Evolutionary conservation across 2,888 invertebrate genomes (phyloP).

Genomic region (Urechis unicinctus): DNA sequence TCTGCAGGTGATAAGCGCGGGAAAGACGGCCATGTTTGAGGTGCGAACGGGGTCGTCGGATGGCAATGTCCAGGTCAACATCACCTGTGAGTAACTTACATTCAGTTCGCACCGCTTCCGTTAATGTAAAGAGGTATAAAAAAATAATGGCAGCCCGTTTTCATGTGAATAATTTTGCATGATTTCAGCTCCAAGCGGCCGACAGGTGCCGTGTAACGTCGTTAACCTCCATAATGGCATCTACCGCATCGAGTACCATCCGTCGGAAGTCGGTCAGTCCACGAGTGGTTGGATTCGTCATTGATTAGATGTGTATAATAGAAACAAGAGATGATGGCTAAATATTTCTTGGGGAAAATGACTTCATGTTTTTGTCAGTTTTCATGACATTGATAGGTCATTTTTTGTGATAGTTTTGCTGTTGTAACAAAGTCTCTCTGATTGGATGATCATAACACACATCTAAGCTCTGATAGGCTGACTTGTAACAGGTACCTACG

Average conservation of each 20-base stretch:
- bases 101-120: neutral
- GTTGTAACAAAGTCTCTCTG: too few relatives aligned
- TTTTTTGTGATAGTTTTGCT: too few relatives aligned
- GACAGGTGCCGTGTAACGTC: slow-evolving; percentile 15
- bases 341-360: too few relatives aligned
- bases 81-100: slow-evolving; percentile 11
- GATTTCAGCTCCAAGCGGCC: slow-evolving; percentile 11
- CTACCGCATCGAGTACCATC: slow-evolving; percentile 32
- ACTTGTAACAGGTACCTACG: slow-evolving; percentile 55
- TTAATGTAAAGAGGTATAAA: neutral
- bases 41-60: slow-evolving; percentile 73
- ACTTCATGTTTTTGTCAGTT: too few relatives aligned
- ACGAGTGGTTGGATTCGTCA: neutral
- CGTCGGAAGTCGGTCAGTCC: slow-evolving; percentile 25
- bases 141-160: too few relatives aligned
- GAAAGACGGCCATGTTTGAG: slow-evolving; percentile 73
- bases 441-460: too few relatives aligned
- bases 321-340: too few relatives aligned
- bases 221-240: slow-evolving; percentile 17
- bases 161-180: too few relatives aligned
- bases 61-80: slow-evolving; percentile 21
- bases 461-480: too few relatives aligned
- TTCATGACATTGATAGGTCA: too few relatives aligned
- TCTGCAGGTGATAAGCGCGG: slow-evolving; percentile 82
- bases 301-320: neutral